These are phyloP conservation scores for Pelecanus crispus DNA, from an alignment of 2,113 vertebrate species.

Conservation along the genomic window DNA sequence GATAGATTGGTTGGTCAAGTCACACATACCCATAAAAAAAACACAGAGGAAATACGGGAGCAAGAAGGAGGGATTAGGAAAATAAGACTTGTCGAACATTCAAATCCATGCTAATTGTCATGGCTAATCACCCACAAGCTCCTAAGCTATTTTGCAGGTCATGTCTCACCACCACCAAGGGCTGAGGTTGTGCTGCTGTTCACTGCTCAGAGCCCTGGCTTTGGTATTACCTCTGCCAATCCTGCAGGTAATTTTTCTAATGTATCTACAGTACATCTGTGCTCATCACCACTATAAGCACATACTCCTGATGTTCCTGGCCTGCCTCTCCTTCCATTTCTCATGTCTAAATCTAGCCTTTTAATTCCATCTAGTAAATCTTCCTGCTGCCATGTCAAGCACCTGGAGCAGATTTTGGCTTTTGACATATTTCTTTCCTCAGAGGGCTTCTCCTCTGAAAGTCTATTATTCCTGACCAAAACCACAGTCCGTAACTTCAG, in stretches of 20 bases:
- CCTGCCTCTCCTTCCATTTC: not conserved
- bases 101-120: not conserved
- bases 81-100: not conserved
- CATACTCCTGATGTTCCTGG: not conserved
- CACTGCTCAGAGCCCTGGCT: not conserved
- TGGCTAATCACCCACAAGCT: not conserved
- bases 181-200: not conserved
- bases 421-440: not conserved
- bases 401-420: not conserved
- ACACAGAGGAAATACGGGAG: not conserved
- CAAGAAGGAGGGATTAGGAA: not conserved
- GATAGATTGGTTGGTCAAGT: not conserved
- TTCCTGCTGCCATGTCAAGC: not conserved
- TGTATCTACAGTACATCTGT: not conserved
- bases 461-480: not conserved
- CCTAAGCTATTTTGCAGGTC: not conserved
- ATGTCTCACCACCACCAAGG: rapidly evolving
- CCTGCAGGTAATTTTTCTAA: not conserved
- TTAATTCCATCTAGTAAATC: not conserved
- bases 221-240: not conserved
- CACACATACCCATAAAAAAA: not conserved
- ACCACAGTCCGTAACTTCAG: not conserved
- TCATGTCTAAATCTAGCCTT: not conserved
- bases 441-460: not conserved
- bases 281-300: not conserved